phyloP scores from a whole-genome alignment of 2,888 invertebrate genomes.

The Leptarthrus brevirostris region DNA sequence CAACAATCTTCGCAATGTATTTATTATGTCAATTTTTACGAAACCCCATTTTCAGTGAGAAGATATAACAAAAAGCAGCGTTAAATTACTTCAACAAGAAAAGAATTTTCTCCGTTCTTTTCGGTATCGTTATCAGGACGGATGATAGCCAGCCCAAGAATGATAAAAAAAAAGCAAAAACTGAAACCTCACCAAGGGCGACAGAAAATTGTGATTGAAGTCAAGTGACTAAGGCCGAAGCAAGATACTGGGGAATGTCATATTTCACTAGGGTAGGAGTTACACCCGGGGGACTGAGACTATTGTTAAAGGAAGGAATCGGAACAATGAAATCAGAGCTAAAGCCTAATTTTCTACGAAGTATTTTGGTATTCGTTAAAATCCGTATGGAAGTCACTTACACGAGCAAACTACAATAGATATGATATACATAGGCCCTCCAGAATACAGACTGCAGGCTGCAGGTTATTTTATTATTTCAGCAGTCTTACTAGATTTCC shows the following conservation, averaged over 20 bases:
- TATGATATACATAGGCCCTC: neutral
- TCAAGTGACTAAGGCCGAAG: slow-evolving; percentile 16
- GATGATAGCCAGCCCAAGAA: slow-evolving; percentile 14
- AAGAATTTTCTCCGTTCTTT: neutral
- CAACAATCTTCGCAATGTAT: neutral
- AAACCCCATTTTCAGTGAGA: slow-evolving; percentile 11
- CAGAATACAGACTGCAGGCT: neutral
- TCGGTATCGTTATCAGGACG: slow-evolving; percentile 29
- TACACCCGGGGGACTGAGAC: neutral
- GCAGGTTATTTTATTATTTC: slow-evolving; percentile 48
- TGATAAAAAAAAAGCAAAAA: neutral
- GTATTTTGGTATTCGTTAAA: neutral
- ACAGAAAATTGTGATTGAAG: slow-evolving; percentile 8
- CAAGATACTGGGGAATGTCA: slow-evolving; percentile 5
- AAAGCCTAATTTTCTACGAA: slow-evolving; percentile 2
- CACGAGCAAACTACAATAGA: neutral
- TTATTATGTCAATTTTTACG: slow-evolving; percentile 23
- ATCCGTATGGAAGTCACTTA: neutral
- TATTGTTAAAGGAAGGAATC: slow-evolving; percentile 14
- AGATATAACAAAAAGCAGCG: neutral
- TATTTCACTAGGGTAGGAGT: slow-evolving; percentile 1
- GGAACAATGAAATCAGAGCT: slow-evolving; percentile 21
- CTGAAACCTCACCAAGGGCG: neutral
- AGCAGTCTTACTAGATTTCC: slow-evolving; percentile 45
- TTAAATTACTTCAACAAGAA: neutral